Conservation (phyloP, 1,140 invertebrate genomes). For the Mercenaria mercenaria region DNA sequence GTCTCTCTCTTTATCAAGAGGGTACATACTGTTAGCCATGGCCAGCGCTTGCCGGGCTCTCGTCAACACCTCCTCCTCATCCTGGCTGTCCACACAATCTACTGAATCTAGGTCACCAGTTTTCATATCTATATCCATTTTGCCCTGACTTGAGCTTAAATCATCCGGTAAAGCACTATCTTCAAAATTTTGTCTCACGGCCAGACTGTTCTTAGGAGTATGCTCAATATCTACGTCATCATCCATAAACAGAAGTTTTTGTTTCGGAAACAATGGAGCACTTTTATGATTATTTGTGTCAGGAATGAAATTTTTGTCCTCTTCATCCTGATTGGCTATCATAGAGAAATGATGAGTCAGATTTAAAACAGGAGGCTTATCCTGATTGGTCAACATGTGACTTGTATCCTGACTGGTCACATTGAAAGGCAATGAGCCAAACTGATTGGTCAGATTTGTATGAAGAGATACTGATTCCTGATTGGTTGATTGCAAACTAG, state of each 20-base stretch:
- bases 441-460: conserved; percentile 75
- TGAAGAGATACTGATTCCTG: conserved; percentile 72
- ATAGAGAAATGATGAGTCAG: conserved; percentile 32
- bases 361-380: conserved; percentile 29
- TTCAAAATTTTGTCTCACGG: conserved; percentile 26
- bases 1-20: conserved; percentile 35
- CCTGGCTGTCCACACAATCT: too few species aligned
- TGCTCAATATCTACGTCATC: conserved; percentile 31
- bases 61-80: conserved; percentile 70
- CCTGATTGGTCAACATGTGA: not conserved
- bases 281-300: conserved; percentile 19
- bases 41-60: conserved; percentile 67
- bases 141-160: not conserved
- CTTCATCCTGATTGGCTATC: conserved; percentile 14
- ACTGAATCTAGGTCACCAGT: not conserved
- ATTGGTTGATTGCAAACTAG: conserved; percentile 76
- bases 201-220: conserved; percentile 33
- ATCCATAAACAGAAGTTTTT: conserved; percentile 51
- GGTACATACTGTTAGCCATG: conserved; percentile 71
- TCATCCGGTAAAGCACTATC: conserved; percentile 63
- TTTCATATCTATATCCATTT: conserved; percentile 41
- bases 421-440: conserved; percentile 67
- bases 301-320: not conserved
- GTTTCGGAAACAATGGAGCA: conserved; percentile 45
- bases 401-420: conserved; percentile 62